Conservation (phyloP, 2,797 vertebrate genomes). For the Macrochelys suwanniensis region DNA sequence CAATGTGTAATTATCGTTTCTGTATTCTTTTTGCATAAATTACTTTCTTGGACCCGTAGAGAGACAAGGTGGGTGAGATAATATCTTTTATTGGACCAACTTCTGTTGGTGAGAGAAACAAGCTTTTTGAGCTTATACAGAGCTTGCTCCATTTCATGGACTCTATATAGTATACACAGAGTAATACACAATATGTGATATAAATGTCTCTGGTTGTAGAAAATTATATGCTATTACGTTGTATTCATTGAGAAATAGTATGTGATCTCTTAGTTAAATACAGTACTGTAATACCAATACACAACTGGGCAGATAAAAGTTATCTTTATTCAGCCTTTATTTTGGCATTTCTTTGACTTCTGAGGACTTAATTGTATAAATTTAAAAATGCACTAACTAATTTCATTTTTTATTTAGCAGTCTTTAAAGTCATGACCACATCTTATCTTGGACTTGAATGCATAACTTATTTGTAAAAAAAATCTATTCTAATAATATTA, state of each 20-base stretch:
- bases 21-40: not conserved
- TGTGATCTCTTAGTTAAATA: not conserved
- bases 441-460: not conserved
- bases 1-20: accelerated
- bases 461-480: too few species aligned
- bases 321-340: not conserved
- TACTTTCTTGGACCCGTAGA: not conserved
- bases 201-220: not conserved
- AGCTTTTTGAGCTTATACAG: too few species aligned
- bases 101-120: too few species aligned
- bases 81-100: too few species aligned
- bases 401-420: not conserved
- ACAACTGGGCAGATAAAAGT: not conserved
- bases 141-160: not conserved
- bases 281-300: not conserved
- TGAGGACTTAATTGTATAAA: not conserved
- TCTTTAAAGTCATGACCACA: not conserved
- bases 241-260: not conserved
- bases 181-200: not conserved
- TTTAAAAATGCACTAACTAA: not conserved
- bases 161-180: not conserved
- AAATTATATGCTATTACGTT: not conserved
- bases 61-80: too few species aligned
- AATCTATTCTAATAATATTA: not conserved
- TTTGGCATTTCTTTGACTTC: not conserved